phyloP scores from a whole-genome alignment of 2,113 vertebrate species.

The Oryzias javanicus region DNA sequence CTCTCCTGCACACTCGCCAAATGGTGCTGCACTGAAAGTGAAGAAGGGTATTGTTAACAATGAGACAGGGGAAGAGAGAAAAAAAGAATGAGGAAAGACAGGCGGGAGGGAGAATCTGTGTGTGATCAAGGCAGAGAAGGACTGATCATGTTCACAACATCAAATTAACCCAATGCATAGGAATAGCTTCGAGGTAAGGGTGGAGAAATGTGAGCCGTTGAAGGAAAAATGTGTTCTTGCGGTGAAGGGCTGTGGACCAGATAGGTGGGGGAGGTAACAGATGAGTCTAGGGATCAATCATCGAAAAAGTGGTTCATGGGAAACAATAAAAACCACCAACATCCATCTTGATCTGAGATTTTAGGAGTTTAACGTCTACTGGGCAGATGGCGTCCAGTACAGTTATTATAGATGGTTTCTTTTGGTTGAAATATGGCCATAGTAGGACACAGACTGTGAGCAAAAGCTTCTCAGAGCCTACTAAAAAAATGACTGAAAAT shows the following conservation, averaged over 20 bases:
- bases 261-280: conserved; percentile 13
- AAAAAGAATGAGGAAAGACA: conserved; percentile 17
- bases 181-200: conserved; percentile 12
- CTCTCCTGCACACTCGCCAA: conserved; percentile 82
- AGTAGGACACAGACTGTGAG: neutral
- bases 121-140: conserved; percentile 34
- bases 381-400: neutral
- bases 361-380: neutral
- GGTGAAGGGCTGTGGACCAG: conserved; percentile 10
- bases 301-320: conserved; percentile 4
- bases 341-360: neutral
- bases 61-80: conserved; percentile 38
- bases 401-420: neutral
- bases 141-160: conserved; percentile 42
- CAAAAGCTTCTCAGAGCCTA: neutral
- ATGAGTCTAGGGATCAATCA: conserved; percentile 31
- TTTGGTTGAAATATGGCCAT: neutral
- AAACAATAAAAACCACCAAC: neutral
- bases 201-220: conserved; percentile 16
- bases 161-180: conserved; percentile 23
- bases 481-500: too few relatives aligned
- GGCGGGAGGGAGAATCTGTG: conserved; percentile 28
- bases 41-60: conserved; percentile 78
- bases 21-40: conserved; percentile 82
- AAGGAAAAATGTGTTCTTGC: conserved; percentile 2